Percentiles rank a stretch among this genome's conserved stretches.
phyloP scores from a whole-genome alignment of 1,140 invertebrate species.

The Sitophilus oryzae region DNA sequence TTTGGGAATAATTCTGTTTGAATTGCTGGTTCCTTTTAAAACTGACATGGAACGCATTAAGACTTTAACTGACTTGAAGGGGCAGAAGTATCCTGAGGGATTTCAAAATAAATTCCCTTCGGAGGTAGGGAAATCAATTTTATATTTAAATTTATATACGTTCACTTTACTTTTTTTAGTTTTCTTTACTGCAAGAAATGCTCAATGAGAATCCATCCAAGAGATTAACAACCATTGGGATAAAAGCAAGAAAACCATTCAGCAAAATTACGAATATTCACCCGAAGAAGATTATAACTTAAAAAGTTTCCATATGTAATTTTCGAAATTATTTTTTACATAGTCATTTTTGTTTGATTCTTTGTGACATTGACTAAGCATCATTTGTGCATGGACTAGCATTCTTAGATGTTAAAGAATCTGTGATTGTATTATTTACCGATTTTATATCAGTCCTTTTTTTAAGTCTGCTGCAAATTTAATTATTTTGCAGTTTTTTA shows the following conservation, averaged over 20 bases:
- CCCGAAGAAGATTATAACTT: slow-evolving; percentile 19
- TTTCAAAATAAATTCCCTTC: slow-evolving; percentile 60
- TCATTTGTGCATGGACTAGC: too few species aligned
- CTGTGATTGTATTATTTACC: not conserved
- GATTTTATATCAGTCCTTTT: too few species aligned
- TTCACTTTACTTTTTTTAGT: slow-evolving; percentile 49
- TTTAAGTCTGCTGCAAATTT: slow-evolving; percentile 2
- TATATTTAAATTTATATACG: not conserved
- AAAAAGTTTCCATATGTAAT: slow-evolving; percentile 10
- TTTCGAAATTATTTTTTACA: too few species aligned
- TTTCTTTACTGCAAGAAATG: slow-evolving; percentile 68
- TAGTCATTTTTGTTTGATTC: too few species aligned
- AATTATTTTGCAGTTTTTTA: not conserved
- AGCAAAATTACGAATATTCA: slow-evolving; percentile 13
- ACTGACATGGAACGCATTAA: slow-evolving; percentile 84
- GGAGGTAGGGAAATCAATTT: slow-evolving; percentile 57
- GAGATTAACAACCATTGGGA: slow-evolving; percentile 70
- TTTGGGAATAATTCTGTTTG: slow-evolving; percentile 89
- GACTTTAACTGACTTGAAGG: slow-evolving; percentile 56
- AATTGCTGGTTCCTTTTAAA: slow-evolving; percentile 79
- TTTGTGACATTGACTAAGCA: too few species aligned
- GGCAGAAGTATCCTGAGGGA: slow-evolving; percentile 61
- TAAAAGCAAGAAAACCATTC: slow-evolving; percentile 51
- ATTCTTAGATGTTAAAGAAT: not conserved
- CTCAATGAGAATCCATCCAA: slow-evolving; percentile 63